Evolutionary conservation across 2,888 invertebrate species (phyloP).

Genomic region (Drosophila prostipennis): DNA sequence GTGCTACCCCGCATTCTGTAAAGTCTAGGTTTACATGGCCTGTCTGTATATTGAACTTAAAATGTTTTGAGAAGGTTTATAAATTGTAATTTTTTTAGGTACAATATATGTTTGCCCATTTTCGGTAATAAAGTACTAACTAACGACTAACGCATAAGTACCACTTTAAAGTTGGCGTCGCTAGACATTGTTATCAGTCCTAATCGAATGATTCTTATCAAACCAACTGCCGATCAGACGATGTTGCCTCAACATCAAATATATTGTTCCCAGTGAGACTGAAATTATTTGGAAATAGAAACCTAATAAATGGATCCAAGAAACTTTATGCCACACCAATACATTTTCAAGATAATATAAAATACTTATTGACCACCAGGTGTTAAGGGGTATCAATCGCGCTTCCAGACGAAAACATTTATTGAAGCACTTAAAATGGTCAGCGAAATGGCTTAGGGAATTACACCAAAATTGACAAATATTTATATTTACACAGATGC

Average conservation of each 20-base stretch:
- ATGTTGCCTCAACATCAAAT: slow-evolving; percentile 15
- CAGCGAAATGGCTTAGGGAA: background rate
- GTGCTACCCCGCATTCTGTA: too few relatives aligned
- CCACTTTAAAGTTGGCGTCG: too few relatives aligned
- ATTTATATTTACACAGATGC: slow-evolving; percentile 11
- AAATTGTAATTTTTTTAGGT: too few relatives aligned
- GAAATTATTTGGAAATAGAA: background rate
- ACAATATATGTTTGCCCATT: background rate
- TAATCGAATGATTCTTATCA: slow-evolving; percentile 28
- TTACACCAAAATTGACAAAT: slow-evolving; percentile 7
- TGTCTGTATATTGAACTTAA: too few relatives aligned
- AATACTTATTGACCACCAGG: background rate
- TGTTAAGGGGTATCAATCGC: background rate
- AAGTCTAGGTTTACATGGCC: too few relatives aligned
- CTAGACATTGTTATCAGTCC: slow-evolving; percentile 28
- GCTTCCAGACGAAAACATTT: too few relatives aligned
- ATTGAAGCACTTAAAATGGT: background rate
- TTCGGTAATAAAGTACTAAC: background rate
- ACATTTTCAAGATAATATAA: background rate
- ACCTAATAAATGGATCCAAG: background rate
- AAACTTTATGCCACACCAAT: background rate
- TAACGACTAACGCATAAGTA: background rate
- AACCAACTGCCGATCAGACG: slow-evolving; percentile 15
- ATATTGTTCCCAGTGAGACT: background rate
- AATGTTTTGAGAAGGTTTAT: background rate